A percentile compares a stretch with the other conserved stretches of the same genome.
These are phyloP conservation scores for Vulpes lagopus DNA, from an alignment of 2,113 vertebrate species.

Conservation along the genomic window DNA sequence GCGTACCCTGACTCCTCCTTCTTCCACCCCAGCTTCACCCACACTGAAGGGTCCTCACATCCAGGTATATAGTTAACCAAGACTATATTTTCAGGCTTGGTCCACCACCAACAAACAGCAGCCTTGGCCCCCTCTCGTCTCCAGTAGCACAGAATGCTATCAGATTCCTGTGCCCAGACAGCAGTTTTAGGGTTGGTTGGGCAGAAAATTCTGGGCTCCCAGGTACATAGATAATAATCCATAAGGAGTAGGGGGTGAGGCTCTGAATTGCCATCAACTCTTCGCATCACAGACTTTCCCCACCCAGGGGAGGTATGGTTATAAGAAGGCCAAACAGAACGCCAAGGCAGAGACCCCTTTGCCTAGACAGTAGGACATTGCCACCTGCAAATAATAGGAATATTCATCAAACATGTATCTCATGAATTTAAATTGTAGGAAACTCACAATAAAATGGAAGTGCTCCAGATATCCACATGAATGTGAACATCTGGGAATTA, in stretches of 20 bases:
- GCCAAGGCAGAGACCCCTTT: background rate
- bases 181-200: background rate
- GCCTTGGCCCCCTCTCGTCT: too few species aligned
- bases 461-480: background rate
- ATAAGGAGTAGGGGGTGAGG: background rate
- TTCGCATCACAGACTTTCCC: background rate
- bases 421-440: background rate
- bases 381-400: background rate
- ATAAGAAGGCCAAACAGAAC: background rate
- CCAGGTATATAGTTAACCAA: background rate
- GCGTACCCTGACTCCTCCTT: background rate
- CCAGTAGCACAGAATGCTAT: background rate
- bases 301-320: rapidly evolving
- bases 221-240: background rate
- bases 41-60: background rate
- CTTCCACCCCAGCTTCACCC: background rate
- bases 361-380: background rate
- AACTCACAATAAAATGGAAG: background rate
- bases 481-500: background rate
- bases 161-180: background rate
- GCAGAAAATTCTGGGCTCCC: background rate
- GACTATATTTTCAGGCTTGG: background rate
- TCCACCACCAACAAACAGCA: too few species aligned
- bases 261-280: background rate
- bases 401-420: background rate